Conservation (phyloP, 2,113 vertebrate genomes). For the Sorex araneus region DNA sequence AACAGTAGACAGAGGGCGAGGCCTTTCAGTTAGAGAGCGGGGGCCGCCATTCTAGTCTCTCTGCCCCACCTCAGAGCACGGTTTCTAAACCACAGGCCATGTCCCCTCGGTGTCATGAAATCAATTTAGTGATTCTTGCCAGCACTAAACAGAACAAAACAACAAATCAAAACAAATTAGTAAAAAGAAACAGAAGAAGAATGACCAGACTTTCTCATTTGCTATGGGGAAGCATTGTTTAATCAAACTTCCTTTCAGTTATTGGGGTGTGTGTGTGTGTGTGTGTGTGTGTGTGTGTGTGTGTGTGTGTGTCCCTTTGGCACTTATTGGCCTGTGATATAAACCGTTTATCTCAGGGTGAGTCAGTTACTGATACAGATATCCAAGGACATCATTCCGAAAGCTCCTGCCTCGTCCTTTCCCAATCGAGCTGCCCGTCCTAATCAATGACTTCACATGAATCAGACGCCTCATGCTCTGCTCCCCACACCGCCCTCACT, state of each 20-base stretch:
- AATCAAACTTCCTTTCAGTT: slow-evolving; percentile 35
- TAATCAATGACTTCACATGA: neutral
- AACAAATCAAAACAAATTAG: slow-evolving; percentile 51
- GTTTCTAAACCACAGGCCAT: slow-evolving; percentile 28
- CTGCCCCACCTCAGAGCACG: neutral
- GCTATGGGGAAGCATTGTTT: neutral
- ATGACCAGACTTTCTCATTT: neutral
- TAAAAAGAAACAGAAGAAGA: slow-evolving; percentile 21
- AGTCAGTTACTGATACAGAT: slow-evolving; percentile 29
- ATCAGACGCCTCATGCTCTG: no score
- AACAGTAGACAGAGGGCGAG: neutral
- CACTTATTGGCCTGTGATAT: neutral
- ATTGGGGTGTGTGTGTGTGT: neutral
- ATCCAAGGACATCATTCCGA: neutral
- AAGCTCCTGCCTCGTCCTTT: neutral
- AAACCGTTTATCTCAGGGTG: slow-evolving; percentile 31
- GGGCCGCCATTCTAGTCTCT: neutral
- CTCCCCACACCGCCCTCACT: neutral
- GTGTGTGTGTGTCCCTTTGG: neutral
- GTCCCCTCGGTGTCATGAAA: neutral
- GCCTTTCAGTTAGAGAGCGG: no score
- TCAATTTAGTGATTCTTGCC: neutral
- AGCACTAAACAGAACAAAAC: neutral
- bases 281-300: slow-evolving; percentile 5
- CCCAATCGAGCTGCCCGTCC: neutral